Evolutionary conservation across 2,888 invertebrate species (phyloP).

Genomic region (Epistrophe eligans): DNA sequence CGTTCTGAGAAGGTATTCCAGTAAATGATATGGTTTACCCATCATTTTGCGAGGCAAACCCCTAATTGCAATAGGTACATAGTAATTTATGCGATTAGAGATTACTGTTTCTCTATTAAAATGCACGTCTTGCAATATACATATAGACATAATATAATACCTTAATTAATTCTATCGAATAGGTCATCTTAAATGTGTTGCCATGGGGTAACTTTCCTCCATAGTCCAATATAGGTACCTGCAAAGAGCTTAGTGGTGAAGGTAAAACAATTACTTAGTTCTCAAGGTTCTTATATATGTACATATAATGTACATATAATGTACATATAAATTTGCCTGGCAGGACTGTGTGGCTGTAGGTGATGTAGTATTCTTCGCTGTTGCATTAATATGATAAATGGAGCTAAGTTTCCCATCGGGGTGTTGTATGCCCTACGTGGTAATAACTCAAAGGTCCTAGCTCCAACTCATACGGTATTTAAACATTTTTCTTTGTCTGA

Average conservation of each 20-base stretch:
- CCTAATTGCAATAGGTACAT: conserved; percentile 38
- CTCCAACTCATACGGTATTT: conserved; percentile 57
- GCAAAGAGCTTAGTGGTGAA: conserved; percentile 29
- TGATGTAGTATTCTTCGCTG: conserved; percentile 1
- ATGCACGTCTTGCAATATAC: conserved; percentile 17
- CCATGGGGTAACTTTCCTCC: not conserved
- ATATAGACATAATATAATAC: not conserved
- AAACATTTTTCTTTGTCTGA: conserved; percentile 61
- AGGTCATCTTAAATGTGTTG: conserved; percentile 35
- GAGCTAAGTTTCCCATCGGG: conserved; percentile 42
- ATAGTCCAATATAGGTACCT: too few species aligned
- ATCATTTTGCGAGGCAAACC: conserved; percentile 18
- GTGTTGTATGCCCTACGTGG: conserved; percentile 30
- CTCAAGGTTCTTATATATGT: conserved; percentile 36
- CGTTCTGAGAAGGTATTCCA: not conserved
- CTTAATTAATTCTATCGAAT: conserved; percentile 32
- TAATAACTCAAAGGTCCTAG: conserved; percentile 58
- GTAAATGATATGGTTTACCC: conserved; percentile 36
- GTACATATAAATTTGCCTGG: conserved; percentile 38
- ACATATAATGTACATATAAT: too few species aligned
- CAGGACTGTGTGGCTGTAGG: not conserved
- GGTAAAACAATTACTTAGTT: conserved; percentile 61
- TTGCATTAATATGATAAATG: conserved; percentile 63
- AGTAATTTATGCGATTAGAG: conserved; percentile 55
- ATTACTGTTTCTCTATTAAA: conserved; percentile 16